Base-by-base conservation (phyloP, 2,888 invertebrate species). In the Plebejus anna region DNA sequence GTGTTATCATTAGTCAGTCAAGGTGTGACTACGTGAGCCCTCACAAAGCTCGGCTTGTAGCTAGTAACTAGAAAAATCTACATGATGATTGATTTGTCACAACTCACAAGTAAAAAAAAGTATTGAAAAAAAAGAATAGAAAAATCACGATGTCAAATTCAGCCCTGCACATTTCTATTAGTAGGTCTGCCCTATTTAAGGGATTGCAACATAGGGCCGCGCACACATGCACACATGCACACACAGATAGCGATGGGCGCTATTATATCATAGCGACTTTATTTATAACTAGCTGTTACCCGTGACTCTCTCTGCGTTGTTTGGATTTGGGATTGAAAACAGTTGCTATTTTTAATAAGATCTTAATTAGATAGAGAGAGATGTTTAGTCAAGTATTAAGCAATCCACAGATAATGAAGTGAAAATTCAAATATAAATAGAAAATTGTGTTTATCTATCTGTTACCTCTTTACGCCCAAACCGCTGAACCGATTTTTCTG, bases 161-260 rank as follows among this genome's bases (percentile, higher is more conserved):
- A 87, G 83, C 88, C 86, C 93, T 90, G 91, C 82, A 9, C 89
- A 88, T 90, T 89, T 93, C 93, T 93, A 93, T 93, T 91, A 93
- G 87, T 89, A 86, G 83, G 83, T 84, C 85, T 88, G 93, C 89
- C 93, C 93, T 91, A 92, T 92, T 89, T 93, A 86, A 93, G 92
- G 93, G 91, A 92, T 93, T 93, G 91, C 93, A 90, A 91, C 93
- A 93, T 88, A 89, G 90, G 89, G 89, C 86, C 83, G 81, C 88
- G 80, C 87, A 87, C 83, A 84, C 77, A 81, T 77, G 80, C 87
- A 87, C 83, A 84, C 77, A 81, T 77, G 71, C 77, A 76, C 77
- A 66, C 66, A 70, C 78, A 79, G 81, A 81, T 82, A 82, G 75
- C 79, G 77, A 78, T 81, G 76, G 76, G 77, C 76, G 77, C 72